Conservation (phyloP, 2,888 invertebrate genomes). For the Dynastes hyllus region DNA sequence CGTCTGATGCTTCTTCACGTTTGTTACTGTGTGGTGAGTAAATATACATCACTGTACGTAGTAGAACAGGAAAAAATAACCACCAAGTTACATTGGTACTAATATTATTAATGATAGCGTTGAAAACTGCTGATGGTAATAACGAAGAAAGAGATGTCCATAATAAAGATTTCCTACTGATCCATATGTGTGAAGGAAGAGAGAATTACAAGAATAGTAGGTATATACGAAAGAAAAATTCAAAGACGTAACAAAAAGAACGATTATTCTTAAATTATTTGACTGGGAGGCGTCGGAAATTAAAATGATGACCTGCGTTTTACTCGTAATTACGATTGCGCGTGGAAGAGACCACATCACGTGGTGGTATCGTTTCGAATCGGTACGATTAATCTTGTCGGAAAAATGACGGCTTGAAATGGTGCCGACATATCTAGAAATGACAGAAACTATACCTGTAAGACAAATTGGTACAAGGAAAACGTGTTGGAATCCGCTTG, state of each 20-base stretch:
- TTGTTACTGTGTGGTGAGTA: neutral
- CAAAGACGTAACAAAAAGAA: conserved; percentile 18
- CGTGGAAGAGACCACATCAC: neutral
- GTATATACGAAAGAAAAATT: neutral
- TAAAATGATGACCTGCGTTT: conserved; percentile 41
- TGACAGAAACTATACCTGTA: too few relatives aligned
- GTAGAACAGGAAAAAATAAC: neutral
- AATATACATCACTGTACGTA: neutral
- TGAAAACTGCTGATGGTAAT: conserved; percentile 14
- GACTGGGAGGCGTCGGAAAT: conserved; percentile 31
- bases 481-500: too few relatives aligned
- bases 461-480: too few relatives aligned
- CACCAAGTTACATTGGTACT: conserved; percentile 15
- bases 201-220: neutral
- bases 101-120: neutral
- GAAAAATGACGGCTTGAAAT: neutral
- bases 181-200: neutral
- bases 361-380: conserved; percentile 10
- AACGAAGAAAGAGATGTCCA: neutral
- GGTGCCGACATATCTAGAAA: neutral
- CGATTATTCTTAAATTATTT: conserved; percentile 29
- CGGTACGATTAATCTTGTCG: neutral
- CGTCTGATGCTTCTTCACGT: neutral
- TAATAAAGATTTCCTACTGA: conserved; percentile 2
- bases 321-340: conserved; percentile 15